Evolutionary conservation across 2,888 invertebrate genomes (phyloP).

Genomic region (Xylota sylvarum): DNA sequence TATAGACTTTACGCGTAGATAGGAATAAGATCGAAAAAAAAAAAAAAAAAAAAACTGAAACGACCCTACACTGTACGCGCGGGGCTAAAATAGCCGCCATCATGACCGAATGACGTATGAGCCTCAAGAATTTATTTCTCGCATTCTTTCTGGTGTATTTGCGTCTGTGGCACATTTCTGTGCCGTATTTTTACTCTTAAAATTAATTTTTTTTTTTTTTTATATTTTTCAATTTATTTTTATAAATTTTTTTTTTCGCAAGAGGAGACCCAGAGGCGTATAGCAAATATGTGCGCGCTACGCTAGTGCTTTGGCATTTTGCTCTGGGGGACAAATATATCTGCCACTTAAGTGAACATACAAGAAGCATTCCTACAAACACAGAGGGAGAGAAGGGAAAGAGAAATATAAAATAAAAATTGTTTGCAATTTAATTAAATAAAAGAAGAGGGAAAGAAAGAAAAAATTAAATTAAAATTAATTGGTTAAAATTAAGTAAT

Average conservation of each 20-base stretch:
- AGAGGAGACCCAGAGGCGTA: conserved; percentile 71
- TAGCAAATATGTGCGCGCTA: conserved; percentile 46
- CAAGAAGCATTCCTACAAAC: conserved; percentile 29
- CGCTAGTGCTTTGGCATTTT: conserved; percentile 70
- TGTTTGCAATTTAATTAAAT: conserved; percentile 63
- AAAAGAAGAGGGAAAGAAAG: conserved; percentile 34
- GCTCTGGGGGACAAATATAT: conserved; percentile 50
- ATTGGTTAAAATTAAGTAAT: conserved; percentile 66
- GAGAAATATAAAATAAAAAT: conserved; percentile 17
- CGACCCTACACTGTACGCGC: conserved; percentile 40
- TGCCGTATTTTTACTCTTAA: conserved; percentile 69
- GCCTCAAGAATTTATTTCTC: conserved; percentile 71
- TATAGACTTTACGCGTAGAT: conserved; percentile 4
- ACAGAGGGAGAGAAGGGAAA: not conserved
- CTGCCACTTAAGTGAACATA: conserved; percentile 34
- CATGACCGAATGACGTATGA: conserved; percentile 76
- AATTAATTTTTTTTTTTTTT: conserved; percentile 26
- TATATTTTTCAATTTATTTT: conserved; percentile 60
- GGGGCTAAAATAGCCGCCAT: conserved; percentile 71
- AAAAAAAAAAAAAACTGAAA: conserved; percentile 19
- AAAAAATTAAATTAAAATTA: conserved; percentile 61
- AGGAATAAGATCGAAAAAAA: conserved; percentile 34
- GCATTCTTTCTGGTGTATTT: conserved; percentile 73
- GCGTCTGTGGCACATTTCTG: conserved; percentile 76
- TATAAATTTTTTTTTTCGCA: conserved; percentile 57